Base-by-base conservation (phyloP, 2,888 invertebrate genomes). In the Anthoptus insignis region DNA sequence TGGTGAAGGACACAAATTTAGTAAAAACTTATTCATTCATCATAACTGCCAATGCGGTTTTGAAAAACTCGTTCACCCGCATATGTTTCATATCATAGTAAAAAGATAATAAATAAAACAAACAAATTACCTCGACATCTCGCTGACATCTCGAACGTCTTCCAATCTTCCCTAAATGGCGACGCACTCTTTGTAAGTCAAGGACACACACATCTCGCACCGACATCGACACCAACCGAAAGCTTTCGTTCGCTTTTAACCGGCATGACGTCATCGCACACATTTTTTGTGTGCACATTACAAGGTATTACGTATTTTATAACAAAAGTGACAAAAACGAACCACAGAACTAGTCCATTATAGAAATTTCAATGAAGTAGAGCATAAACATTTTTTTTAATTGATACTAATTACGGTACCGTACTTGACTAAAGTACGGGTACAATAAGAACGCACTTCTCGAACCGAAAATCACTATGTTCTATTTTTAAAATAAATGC, bases 101-200 rank as follows among this genome's bases (percentile, higher is more conserved):
- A 29, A 57, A 56, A 52, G 68, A 47, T 65, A 69, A 71, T 58
- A 68, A 73, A 73, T n/a, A n/a, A 73, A 73, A 75, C 42, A 71
- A 70, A 70, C 71, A 71, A 66, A 74, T 81, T 79, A 88, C 89
- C 89, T 88, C 76, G 79, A 83, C 69, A 72, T 81, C 83, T 80
- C 73, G 84, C 58, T 84, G 88, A 84, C 88, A 86, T 82, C 78
- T 73, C 77, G 73, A 75, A 78, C 78, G 74, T 75, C 77, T 77
- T 77, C 75, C 79, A n/a, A n/a, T n/a, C n/a, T n/a, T n/a, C n/a
- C n/a, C 78, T 86, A 85, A 71, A 87, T 86, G 89, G 84, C 86
- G 82, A 72, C 45, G 81, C 79, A 78, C 86, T 76, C 73, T 76
- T 77, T 78, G 76, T 81, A 72, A 81, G 87, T 80, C 88, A 88